phyloP scores from a whole-genome alignment of 2,113 vertebrate species.

The Pachyramphus minor region DNA sequence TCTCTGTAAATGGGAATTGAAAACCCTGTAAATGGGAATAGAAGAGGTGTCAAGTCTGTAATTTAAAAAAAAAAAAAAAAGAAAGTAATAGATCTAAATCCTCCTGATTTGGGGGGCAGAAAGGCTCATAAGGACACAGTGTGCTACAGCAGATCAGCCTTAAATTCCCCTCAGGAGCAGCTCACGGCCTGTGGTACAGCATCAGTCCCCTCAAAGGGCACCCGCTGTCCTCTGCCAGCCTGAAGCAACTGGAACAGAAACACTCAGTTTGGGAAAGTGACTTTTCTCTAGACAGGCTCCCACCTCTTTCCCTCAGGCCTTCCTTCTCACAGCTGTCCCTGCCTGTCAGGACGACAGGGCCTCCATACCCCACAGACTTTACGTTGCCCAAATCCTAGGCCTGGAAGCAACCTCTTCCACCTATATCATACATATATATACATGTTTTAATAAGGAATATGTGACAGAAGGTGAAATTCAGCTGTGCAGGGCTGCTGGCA shows the following conservation, averaged over 20 bases:
- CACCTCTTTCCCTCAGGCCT: not conserved
- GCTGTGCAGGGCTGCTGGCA: rapidly evolving
- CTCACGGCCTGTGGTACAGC: rapidly evolving
- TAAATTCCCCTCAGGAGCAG: not conserved
- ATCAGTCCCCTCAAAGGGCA: not conserved
- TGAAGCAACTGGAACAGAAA: not conserved
- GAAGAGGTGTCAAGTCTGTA: slow-evolving; percentile 4
- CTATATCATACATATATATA: no score
- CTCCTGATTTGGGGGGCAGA: not conserved
- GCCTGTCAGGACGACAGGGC: not conserved
- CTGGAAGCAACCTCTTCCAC: not conserved
- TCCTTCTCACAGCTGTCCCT: not conserved
- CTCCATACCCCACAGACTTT: not conserved
- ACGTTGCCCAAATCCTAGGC: not conserved
- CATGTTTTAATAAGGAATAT: not conserved
- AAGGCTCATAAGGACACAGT: not conserved
- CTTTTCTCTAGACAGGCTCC: not conserved
- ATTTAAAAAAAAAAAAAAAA: not conserved
- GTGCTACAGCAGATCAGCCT: not conserved
- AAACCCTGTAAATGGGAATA: not conserved
- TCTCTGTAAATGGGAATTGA: slow-evolving; percentile 25
- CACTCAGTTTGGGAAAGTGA: not conserved
- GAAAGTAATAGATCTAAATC: not conserved
- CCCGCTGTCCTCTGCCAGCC: not conserved
- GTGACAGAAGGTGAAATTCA: not conserved